A percentile compares a stretch with the other conserved stretches of the same genome.
Conservation (phyloP, 1,140 invertebrate genomes). For the Myzus persicae region DNA sequence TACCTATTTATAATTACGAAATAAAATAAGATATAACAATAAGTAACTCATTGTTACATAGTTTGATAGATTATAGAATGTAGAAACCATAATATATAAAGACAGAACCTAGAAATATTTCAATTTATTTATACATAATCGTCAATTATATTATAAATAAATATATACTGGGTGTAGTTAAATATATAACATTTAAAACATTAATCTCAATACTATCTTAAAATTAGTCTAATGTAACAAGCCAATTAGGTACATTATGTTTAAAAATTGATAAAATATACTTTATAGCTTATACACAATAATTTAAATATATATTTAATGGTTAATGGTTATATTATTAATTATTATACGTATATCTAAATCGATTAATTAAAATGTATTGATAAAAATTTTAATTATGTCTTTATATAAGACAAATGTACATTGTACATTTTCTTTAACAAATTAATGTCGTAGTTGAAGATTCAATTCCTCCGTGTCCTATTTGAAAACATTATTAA, state of each 20-base stretch:
- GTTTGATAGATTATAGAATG: neutral
- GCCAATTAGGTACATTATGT: neutral
- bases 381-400: neutral
- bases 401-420: neutral
- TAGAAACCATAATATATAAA: neutral
- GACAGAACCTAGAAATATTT: neutral
- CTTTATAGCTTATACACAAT: neutral
- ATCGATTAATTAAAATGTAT: neutral
- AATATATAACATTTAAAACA: neutral
- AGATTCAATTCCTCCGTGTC: neutral
- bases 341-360: too few species aligned
- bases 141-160: slow-evolving; percentile 8
- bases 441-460: neutral
- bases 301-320: neutral
- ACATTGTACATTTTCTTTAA: neutral
- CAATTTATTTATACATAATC: neutral
- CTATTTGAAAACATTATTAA: neutral
- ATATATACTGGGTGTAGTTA: neutral
- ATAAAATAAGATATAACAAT: slow-evolving; percentile 8
- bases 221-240: neutral
- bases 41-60: neutral
- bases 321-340: neutral
- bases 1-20: neutral
- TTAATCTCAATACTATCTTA: neutral
- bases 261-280: neutral